Percentiles rank a stretch among this genome's conserved stretches.
Conservation (phyloP, 2,797 vertebrate species). For the Alcedo quadribrachys region DNA sequence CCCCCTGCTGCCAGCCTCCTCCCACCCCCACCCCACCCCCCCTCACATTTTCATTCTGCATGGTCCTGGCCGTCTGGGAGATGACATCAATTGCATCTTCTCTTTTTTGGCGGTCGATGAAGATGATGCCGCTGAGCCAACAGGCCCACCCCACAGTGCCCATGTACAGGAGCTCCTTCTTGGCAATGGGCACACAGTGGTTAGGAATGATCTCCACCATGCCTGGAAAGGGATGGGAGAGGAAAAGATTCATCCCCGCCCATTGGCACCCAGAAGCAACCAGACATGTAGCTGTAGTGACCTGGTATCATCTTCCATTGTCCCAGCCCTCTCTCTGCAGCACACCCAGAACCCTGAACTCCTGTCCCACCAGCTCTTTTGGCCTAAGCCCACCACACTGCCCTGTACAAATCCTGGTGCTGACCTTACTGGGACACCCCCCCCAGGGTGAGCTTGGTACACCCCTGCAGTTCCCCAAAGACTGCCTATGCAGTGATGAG, state of each 20-base stretch:
- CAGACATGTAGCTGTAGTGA: background rate
- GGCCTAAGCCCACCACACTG: background rate
- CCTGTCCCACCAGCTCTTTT: background rate
- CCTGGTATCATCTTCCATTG: fast-evolving
- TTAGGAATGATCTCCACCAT: conserved; percentile 83
- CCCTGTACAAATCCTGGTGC: background rate
- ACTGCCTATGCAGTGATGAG: background rate
- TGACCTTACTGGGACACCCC: background rate
- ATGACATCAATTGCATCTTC: conserved; percentile 81
- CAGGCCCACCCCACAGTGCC: conserved; percentile 82
- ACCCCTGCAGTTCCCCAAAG: background rate
- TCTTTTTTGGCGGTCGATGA: conserved; percentile 80
- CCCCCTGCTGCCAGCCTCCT: background rate
- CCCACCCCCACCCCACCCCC: background rate
- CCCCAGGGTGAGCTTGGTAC: fast-evolving
- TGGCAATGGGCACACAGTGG: conserved; percentile 83
- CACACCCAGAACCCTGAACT: background rate
- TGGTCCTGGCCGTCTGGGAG: conserved; percentile 73
- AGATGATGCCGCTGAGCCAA: conserved; percentile 83
- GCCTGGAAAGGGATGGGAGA: conserved; percentile 46
- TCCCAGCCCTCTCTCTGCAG: background rate
- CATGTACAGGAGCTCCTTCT: conserved; percentile 82
- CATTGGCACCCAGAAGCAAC: background rate
- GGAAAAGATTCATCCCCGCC: background rate
- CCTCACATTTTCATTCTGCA: conserved; percentile 76